phyloP scores from a whole-genome alignment of 92 coral and sea anemone species.

The Plumapathes pennacea region DNA sequence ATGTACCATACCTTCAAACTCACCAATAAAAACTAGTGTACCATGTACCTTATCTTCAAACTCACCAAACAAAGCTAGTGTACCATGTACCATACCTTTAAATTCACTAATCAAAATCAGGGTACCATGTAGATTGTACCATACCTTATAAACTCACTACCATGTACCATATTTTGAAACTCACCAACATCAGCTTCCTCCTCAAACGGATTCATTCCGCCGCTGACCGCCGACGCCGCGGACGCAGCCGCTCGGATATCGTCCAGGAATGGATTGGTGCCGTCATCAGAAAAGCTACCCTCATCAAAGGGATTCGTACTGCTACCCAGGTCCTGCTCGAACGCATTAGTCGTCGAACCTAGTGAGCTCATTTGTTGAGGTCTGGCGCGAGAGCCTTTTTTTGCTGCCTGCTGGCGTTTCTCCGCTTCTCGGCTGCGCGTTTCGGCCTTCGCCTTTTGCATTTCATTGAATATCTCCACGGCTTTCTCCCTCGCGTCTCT shows the following conservation, averaged over 20 bases:
- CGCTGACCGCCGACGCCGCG: conserved; percentile 65
- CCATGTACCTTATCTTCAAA: too few relatives aligned
- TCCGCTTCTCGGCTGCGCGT: conserved; percentile 59
- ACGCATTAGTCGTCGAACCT: conserved; percentile 25
- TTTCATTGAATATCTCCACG: conserved; percentile 51
- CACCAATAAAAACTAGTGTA: too few relatives aligned
- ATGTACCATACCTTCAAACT: too few relatives aligned
- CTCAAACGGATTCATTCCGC: conserved; percentile 65
- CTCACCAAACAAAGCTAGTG: background rate
- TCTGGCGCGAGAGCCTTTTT: conserved; percentile 2
- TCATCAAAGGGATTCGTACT: conserved; percentile 56
- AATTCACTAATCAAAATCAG: too few relatives aligned
- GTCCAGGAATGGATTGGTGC: conserved; percentile 74
- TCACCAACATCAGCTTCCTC: conserved; percentile 15
- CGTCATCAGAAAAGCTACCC: conserved; percentile 44
- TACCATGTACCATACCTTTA: background rate
- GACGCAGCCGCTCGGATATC: conserved; percentile 88
- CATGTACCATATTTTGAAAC: too few relatives aligned
- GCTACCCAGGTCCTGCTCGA: conserved; percentile 84
- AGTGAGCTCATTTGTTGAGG: background rate
- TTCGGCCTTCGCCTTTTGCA: conserved; percentile 55
- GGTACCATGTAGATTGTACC: too few relatives aligned
- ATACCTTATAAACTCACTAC: too few relatives aligned
- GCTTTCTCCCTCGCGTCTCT: conserved; percentile 79
- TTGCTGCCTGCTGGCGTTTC: conserved; percentile 37